phyloP scores from a whole-genome alignment of 2,113 vertebrate genomes.

The Ptyas mucosa region DNA sequence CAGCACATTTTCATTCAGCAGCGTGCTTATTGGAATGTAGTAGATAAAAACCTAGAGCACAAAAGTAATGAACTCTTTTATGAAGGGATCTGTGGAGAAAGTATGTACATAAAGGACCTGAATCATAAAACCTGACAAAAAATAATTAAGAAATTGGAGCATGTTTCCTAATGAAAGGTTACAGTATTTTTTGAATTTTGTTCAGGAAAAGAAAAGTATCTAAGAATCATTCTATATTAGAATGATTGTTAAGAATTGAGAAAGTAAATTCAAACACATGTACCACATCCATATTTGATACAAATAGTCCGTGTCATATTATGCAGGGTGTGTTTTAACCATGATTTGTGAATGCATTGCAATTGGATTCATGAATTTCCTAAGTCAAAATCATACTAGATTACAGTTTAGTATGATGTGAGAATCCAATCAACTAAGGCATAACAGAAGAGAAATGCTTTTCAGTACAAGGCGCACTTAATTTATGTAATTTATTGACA shows the following conservation, averaged over 20 bases:
- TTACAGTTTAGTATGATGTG: not conserved
- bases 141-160: not conserved
- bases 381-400: not conserved
- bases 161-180: not conserved
- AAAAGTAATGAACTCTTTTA: constrained; percentile 55
- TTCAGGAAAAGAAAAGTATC: not conserved
- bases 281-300: not conserved
- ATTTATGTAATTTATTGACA: not conserved
- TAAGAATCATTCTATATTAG: not conserved
- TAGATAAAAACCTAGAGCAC: constrained; percentile 45
- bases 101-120: constrained; percentile 43
- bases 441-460: not conserved
- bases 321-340: not conserved
- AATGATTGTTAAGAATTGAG: not conserved
- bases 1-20: constrained; percentile 29
- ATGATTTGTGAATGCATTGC: not conserved
- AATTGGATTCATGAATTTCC: not conserved
- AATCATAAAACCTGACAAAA: constrained; percentile 40
- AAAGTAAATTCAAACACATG: not conserved
- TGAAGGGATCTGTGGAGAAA: constrained; percentile 59
- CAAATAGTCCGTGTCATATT: not conserved
- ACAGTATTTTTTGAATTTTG: not conserved
- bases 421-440: not conserved
- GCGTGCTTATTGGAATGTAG: constrained; percentile 38
- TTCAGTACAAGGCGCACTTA: not conserved